These are phyloP conservation scores for Dicroscelio sp. DNA, from an alignment of 2,888 invertebrate genomes.

Conservation along the genomic window DNA sequence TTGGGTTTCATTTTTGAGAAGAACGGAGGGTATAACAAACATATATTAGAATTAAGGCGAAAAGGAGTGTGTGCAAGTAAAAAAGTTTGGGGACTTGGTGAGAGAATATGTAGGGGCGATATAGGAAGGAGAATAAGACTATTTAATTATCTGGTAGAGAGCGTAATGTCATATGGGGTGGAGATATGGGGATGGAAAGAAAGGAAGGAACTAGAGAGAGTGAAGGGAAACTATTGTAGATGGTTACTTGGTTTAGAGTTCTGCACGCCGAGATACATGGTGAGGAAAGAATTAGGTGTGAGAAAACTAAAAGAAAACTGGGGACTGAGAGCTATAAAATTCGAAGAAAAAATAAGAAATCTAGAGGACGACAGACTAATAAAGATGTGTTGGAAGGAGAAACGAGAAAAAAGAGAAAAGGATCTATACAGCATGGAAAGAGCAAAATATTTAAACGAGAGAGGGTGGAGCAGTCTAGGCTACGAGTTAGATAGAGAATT, in stretches of 20 bases:
- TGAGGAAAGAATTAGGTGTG: neutral
- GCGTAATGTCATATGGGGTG: conserved; percentile 4
- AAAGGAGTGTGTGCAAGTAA: neutral
- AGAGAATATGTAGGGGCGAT: neutral
- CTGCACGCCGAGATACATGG: neutral
- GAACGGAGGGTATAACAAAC: neutral
- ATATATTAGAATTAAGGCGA: too few species aligned
- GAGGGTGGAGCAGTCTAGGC: too few species aligned
- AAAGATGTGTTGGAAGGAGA: conserved; percentile 1
- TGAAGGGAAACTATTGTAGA: neutral
- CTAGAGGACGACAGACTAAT: neutral
- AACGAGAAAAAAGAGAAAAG: neutral
- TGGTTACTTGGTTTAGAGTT: neutral
- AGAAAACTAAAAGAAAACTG: neutral
- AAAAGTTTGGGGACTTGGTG: neutral
- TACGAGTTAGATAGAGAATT: neutral
- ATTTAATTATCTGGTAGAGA: neutral
- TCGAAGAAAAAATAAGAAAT: neutral
- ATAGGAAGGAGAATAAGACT: neutral
- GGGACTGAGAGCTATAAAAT: neutral
- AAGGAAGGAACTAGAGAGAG: neutral
- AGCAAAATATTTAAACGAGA: neutral
- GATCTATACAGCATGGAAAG: neutral
- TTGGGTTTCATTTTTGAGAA: neutral
- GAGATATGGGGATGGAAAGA: conserved; percentile 25